Percentiles rank a stretch among this genome's conserved stretches.
phyloP scores from a whole-genome alignment of 2,797 vertebrate species.

The Cygnus olor region DNA sequence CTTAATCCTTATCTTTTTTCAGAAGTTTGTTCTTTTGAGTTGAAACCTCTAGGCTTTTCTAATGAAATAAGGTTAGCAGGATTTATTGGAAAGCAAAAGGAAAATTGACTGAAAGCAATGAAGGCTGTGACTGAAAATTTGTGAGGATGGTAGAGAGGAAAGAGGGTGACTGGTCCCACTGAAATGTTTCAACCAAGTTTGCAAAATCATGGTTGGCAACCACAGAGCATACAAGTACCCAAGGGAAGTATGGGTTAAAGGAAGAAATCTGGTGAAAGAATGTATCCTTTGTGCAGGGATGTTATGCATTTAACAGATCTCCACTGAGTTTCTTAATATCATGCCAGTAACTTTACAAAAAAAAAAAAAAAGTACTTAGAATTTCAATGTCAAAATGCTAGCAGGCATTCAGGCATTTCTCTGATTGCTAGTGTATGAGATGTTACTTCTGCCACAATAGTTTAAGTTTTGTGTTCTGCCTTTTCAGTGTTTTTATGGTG shows the following conservation, averaged over 20 bases:
- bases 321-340: conserved; percentile 15
- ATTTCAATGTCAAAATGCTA: not conserved
- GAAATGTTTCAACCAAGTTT: not conserved
- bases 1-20: not conserved
- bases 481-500: not conserved
- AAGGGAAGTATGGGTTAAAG: not conserved
- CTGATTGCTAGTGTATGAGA: not conserved
- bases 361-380: not conserved
- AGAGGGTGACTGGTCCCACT: not conserved
- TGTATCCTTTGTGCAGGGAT: not conserved
- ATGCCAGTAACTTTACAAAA: not conserved
- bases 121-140: not conserved
- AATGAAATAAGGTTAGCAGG: not conserved
- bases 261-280: not conserved
- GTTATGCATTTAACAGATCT: conserved; percentile 18
- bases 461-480: not conserved
- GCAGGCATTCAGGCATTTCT: not conserved
- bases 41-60: not conserved
- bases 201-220: not conserved
- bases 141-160: not conserved
- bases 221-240: fast-evolving
- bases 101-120: not conserved
- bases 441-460: not conserved
- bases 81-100: not conserved
- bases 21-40: not conserved